Conservation (phyloP, 2,888 invertebrate genomes). For the Tachina grossa region DNA sequence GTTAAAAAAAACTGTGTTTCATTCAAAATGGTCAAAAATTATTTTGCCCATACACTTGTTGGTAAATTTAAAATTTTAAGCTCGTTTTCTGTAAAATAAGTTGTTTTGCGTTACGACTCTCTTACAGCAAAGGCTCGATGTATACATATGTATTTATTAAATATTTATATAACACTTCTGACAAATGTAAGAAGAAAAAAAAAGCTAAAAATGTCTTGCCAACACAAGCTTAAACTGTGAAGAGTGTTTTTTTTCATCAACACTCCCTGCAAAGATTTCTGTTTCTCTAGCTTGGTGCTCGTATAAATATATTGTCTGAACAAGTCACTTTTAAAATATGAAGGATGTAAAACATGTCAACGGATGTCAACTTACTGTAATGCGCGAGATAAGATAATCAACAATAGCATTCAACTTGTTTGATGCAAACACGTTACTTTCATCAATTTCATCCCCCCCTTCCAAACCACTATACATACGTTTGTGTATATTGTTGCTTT, state of each 20-base stretch:
- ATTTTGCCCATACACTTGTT: too few relatives aligned
- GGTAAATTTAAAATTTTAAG: too few relatives aligned
- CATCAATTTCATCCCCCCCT: conserved; percentile 1
- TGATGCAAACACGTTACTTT: conserved; percentile 56
- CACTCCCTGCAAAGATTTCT: background rate
- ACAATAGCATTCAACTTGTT: conserved; percentile 67
- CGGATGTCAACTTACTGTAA: conserved; percentile 69
- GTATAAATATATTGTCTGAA: background rate
- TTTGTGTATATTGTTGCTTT: background rate
- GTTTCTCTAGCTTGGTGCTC: background rate
- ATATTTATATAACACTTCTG: background rate
- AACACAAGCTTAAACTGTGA: background rate
- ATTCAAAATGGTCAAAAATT: too few relatives aligned
- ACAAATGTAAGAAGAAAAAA: background rate
- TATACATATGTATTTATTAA: background rate
- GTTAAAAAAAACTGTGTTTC: too few relatives aligned
- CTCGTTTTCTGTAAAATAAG: too few relatives aligned
- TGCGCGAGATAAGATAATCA: conserved; percentile 67
- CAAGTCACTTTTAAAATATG: conserved; percentile 43
- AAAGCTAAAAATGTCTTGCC: background rate
- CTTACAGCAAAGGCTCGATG: too few relatives aligned
- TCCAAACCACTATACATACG: background rate
- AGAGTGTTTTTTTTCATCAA: background rate
- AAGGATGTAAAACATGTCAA: conserved; percentile 68
- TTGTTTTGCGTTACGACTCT: too few relatives aligned